Evolutionary conservation across 2,797 vertebrate species (phyloP).

Genomic region (Sebastes variabilis): DNA sequence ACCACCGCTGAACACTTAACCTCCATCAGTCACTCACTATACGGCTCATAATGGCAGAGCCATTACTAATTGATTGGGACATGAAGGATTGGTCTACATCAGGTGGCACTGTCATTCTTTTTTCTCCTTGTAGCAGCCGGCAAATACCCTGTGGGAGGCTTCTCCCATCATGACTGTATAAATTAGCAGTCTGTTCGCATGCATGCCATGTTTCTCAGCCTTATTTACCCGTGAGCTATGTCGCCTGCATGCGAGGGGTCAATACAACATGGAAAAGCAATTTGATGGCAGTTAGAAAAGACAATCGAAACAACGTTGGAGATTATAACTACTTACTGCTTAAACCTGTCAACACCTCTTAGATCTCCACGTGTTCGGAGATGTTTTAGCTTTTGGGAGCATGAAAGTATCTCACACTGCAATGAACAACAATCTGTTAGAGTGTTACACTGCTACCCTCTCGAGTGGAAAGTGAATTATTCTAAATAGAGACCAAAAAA

Average conservation of each 20-base stretch:
- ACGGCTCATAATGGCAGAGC: slow-evolving; percentile 8
- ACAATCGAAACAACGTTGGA: not conserved
- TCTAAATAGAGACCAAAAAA: not conserved
- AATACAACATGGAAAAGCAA: slow-evolving; percentile 8
- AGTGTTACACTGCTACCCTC: not conserved
- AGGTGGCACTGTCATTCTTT: slow-evolving; percentile 19
- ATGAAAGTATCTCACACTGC: not conserved
- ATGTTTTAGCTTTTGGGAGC: not conserved
- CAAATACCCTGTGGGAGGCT: not conserved
- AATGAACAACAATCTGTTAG: not conserved
- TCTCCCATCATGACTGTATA: slow-evolving; percentile 1
- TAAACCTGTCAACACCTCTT: slow-evolving; percentile 13
- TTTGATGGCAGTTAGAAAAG: slow-evolving; percentile 26
- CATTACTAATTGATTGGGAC: slow-evolving; percentile 60
- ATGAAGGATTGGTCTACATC: slow-evolving; percentile 28
- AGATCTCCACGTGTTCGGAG: not conserved
- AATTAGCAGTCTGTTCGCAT: slow-evolving; percentile 18
- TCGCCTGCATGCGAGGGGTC: not conserved
- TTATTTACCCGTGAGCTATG: not conserved
- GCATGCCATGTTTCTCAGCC: slow-evolving; percentile 6
- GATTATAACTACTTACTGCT: not conserved
- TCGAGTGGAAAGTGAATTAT: not conserved
- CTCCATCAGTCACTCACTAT: slow-evolving; percentile 34
- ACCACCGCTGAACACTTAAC: slow-evolving; percentile 4
- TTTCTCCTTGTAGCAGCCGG: slow-evolving; percentile 6